Evolutionary conservation across 2,113 vertebrate genomes (phyloP), one percentile per base, ranked within the genome.

Genomic region (Sprattus sprattus): DNA sequence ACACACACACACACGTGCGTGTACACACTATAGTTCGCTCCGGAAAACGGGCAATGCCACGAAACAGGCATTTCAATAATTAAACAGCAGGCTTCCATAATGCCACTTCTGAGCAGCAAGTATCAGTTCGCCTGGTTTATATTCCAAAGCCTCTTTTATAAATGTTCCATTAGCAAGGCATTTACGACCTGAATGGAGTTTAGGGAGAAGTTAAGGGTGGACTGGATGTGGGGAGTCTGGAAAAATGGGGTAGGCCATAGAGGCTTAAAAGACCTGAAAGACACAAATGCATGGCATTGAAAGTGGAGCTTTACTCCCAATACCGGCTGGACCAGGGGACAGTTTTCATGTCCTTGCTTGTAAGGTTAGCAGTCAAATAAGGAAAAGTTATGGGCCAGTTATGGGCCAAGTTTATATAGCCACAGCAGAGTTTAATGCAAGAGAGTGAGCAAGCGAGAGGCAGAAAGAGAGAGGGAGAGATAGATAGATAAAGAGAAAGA

Each of bases 51-150:
- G 13, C 32, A 81, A 60, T 78, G 78, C n/a, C 47, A 86, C 0
- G 52, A 87, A 86, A 87, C 47, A 49, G 32, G 46, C 52, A 67
- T 39, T 84, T 91, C n/a, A 92, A 90, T 93, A 88, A 92, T 89
- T 86, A 45, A 94, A 50, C 44, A 28, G 45, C 11, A 81, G 4
- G 52, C 49, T 32, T 88, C 87, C 75, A 78, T 78, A 85, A 85
- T 82, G 11, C 81, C 50, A 39, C 50, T 82, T 89, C 8, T 22
- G 84, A 7, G 85, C 80, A 88, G 84, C 60, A 83, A 39, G 46
- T 81, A 88, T 89, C 83, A 7, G 39, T 85, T 91, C 87, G 78
- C 54, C 45, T 86, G 75, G 87, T 85, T 89, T 81, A 89, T 88
- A 83, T 85, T 85, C 82, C 44, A 16, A 88, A 84, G 90, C 71